phyloP scores from a whole-genome alignment of 1,140 invertebrate species.

The Zeugodacus cucurbitae region DNA sequence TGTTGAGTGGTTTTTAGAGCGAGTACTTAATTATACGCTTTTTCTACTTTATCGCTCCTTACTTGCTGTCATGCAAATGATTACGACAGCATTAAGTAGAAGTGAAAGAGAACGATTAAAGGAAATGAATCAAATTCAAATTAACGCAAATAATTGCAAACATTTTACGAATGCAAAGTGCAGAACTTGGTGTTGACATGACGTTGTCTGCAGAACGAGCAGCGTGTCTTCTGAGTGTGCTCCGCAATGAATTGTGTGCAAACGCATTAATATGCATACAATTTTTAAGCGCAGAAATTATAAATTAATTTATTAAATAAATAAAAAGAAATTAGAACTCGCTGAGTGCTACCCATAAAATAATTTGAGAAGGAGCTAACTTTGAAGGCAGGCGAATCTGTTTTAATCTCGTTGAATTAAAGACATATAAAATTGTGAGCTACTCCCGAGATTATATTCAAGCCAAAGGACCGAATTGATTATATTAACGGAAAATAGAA shows the following conservation, averaged over 20 bases:
- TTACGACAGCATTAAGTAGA: constrained; percentile 7
- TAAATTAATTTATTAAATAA: not conserved
- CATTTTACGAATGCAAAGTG: not conserved
- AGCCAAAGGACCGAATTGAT: too few species aligned
- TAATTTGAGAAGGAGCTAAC: too few species aligned
- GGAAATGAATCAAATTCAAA: constrained; percentile 34
- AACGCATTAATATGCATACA: not conserved
- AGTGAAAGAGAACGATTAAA: not conserved
- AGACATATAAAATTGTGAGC: too few species aligned
- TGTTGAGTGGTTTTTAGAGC: not conserved
- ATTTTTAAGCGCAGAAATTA: not conserved
- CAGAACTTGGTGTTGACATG: constrained; percentile 23
- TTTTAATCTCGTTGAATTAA: too few species aligned
- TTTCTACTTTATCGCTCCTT: not conserved
- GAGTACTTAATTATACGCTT: not conserved
- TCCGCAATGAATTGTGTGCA: not conserved
- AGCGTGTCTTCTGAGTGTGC: not conserved
- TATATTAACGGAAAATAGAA: too few species aligned
- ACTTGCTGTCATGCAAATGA: constrained; percentile 14
- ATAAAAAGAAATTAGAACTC: not conserved
- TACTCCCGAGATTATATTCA: too few species aligned
- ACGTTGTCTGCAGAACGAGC: not conserved
- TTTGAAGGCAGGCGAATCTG: too few species aligned
- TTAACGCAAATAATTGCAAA: constrained; percentile 36
- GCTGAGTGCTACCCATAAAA: not conserved